Conservation (phyloP, 2,888 invertebrate species). For the Troides aeacus region DNA sequence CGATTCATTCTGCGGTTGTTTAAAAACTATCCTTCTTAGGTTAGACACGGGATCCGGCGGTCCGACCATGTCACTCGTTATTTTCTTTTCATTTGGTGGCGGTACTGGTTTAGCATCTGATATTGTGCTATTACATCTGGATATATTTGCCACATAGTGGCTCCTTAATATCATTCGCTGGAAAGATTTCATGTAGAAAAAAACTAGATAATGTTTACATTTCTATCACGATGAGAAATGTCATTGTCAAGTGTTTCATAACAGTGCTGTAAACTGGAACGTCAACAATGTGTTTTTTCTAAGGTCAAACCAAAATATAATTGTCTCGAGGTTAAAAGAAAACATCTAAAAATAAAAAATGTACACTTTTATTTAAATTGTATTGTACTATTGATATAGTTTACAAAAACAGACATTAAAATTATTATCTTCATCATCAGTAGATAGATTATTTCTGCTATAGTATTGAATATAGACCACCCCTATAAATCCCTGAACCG, state of each 20-base stretch:
- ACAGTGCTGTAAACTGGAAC: background rate
- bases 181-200: slow-evolving; percentile 4
- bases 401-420: no score
- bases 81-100: slow-evolving; percentile 62
- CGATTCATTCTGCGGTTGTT: slow-evolving; percentile 83
- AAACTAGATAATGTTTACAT: slow-evolving; percentile 8
- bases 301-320: no score
- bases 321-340: no score
- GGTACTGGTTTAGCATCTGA: slow-evolving; percentile 56
- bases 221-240: background rate
- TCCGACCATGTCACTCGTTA: slow-evolving; percentile 83
- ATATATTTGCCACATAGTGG: slow-evolving; percentile 35
- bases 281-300: background rate
- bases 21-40: slow-evolving; percentile 85
- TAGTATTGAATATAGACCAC: no score
- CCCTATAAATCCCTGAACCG: no score
- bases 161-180: slow-evolving; percentile 16
- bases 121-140: slow-evolving; percentile 47
- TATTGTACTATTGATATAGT: no score
- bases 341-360: no score
- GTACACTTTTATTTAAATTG: no score
- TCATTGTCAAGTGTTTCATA: background rate
- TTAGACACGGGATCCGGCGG: slow-evolving; percentile 91
- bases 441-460: no score
- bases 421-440: no score